Conservation (phyloP, 2,797 vertebrate species). For the Mormyrus hasselquistii region DNA sequence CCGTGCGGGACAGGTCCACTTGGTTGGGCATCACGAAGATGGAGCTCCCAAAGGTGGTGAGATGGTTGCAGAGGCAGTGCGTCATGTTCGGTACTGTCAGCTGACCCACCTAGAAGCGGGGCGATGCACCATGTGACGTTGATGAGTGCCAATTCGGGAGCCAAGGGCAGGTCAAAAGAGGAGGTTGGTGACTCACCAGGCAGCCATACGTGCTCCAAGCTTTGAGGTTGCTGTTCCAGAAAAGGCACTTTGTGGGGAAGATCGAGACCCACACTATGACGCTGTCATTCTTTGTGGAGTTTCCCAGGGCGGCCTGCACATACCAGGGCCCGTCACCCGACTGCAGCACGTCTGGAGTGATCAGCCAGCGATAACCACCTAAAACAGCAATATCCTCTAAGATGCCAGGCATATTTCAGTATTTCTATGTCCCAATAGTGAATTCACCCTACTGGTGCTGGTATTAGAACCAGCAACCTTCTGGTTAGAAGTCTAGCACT, state of each 20-base stretch:
- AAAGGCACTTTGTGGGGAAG: constrained; percentile 56
- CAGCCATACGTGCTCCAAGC: constrained; percentile 59
- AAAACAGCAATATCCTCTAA: constrained; percentile 21
- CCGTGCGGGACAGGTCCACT: constrained; percentile 57
- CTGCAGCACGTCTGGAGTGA: constrained; percentile 57
- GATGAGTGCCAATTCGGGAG: neutral
- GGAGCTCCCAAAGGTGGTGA: constrained; percentile 69
- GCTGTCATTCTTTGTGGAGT: constrained; percentile 31
- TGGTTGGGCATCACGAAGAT: constrained; percentile 72
- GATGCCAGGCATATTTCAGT: neutral
- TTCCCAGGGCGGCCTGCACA: constrained; percentile 36
- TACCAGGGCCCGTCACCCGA: constrained; percentile 48
- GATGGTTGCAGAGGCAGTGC: constrained; percentile 76
- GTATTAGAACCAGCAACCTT: neutral
- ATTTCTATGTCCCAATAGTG: neutral
- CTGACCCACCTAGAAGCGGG: constrained; percentile 55
- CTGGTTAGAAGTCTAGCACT: neutral
- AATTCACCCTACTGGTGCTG: neutral
- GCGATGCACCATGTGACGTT: neutral
- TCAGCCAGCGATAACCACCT: constrained; percentile 58
- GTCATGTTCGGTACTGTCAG: constrained; percentile 41
- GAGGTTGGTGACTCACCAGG: constrained; percentile 39
- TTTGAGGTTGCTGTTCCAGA: constrained; percentile 42
- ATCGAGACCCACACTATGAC: constrained; percentile 39
- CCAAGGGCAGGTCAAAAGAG: neutral